Evolutionary conservation across 2,113 vertebrate species (phyloP), one percentile per base, ranked within the genome.

Genomic region (Neolamprologus kungweensis): DNA sequence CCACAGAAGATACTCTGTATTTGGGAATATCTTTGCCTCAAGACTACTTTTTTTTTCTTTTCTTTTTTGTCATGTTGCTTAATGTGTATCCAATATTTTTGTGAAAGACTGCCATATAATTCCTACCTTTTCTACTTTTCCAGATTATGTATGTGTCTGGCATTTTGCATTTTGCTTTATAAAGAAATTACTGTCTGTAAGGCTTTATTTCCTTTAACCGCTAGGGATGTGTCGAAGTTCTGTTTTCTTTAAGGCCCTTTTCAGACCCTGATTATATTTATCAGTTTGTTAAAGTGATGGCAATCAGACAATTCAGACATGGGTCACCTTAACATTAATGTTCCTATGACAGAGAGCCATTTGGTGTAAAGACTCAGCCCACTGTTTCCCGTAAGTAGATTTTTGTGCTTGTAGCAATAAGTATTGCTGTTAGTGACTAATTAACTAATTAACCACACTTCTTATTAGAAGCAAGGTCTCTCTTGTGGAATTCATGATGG

Each of bases 21-120:
- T 92, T 91, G 92, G 90, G 91, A 94, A 88, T 85, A 90, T 86
- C 81, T 90, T 94, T 94, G 91, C 94, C 92, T 94, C 92, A 93
- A 94, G 93, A 93, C 91, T 90, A 87, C 84, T 94, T 91, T 92
- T 60, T 91, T 5, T 4, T 13, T 92, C 21, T 21, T 21, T 85
- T 5, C 53, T 90, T 91, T 88, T 94, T 94, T 73, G 51, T 91
- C 63, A 55, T 16, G 28, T 83, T 89, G 80, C 83, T 94, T 85
- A 91, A 92, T 85, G 89, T 94, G 86, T 90, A 84, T 84, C 80
- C 7, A n/a, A 87, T 90, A 89, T 93, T 91, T 95, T 89, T 92
- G 82, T 94, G 87, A 85, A 81, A 91, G 87, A 95, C 90, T 93
- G 93, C 91, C 93, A 93, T 94, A 92, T 40, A 35, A 92, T 94